Conservation (phyloP, 2,888 invertebrate genomes). For the Nomada fabriciana region DNA sequence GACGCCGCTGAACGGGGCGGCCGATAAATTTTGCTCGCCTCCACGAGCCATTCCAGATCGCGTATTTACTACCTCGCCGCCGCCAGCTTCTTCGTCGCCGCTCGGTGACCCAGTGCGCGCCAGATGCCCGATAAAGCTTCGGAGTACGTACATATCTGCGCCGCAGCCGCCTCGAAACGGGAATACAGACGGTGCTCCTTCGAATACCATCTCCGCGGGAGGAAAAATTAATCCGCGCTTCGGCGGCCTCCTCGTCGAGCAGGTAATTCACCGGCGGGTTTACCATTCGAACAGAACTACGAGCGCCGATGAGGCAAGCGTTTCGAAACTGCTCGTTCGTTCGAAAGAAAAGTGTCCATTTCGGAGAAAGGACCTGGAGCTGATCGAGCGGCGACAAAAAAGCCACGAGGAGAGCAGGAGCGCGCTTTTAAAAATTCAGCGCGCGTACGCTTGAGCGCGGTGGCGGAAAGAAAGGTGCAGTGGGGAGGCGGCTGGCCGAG, state of each 20-base stretch:
- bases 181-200: slow-evolving; percentile 23
- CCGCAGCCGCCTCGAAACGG: slow-evolving; percentile 16
- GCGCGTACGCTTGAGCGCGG: slow-evolving; percentile 24
- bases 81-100: not conserved
- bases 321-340: not conserved
- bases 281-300: no score
- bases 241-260: no score
- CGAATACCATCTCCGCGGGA: not conserved
- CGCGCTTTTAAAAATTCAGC: slow-evolving; percentile 37
- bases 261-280: no score
- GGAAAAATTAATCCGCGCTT: slow-evolving; percentile 1
- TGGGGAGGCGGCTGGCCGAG: slow-evolving; percentile 8
- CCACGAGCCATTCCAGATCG: slow-evolving; percentile 14
- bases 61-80: not conserved
- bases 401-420: not conserved
- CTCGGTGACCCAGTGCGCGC: slow-evolving; percentile 52
- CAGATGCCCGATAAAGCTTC: slow-evolving; percentile 52
- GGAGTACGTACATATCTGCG: slow-evolving; percentile 1
- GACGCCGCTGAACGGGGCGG: slow-evolving; percentile 24
- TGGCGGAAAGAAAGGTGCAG: slow-evolving; percentile 25
- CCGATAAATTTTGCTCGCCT: slow-evolving; percentile 41
- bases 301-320: not conserved
- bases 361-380: not conserved
- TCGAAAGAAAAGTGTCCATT: not conserved
- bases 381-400: no score